A percentile compares a stretch with the other conserved stretches of the same genome.
phyloP scores from a whole-genome alignment of 1,140 invertebrate genomes.

The Physella acuta region DNA sequence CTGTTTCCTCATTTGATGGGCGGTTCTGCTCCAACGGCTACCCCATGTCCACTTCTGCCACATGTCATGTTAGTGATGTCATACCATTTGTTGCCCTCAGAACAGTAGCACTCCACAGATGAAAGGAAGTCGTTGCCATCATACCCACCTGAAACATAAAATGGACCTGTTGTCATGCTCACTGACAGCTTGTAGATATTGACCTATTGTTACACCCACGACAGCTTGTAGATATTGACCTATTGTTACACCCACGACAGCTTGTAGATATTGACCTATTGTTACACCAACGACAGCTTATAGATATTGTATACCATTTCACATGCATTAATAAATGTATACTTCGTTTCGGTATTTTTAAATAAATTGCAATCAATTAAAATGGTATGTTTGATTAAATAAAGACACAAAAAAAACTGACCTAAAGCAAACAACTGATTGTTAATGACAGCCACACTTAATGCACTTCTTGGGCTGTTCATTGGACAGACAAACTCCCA shows the following conservation, averaged over 20 bases:
- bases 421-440: constrained; percentile 12
- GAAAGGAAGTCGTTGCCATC: constrained; percentile 78
- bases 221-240: too few relatives aligned
- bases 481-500: constrained; percentile 54
- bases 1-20: constrained; percentile 26
- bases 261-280: too few relatives aligned
- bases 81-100: constrained; percentile 74
- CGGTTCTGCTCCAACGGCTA: constrained; percentile 71
- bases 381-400: too few relatives aligned
- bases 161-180: neutral
- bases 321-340: too few relatives aligned
- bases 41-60: constrained; percentile 84
- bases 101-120: constrained; percentile 85
- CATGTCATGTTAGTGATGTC: constrained; percentile 78
- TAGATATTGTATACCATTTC: too few relatives aligned
- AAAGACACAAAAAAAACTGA: too few relatives aligned
- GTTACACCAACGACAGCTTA: too few relatives aligned
- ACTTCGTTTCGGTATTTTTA: too few relatives aligned
- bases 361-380: too few relatives aligned
- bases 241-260: too few relatives aligned
- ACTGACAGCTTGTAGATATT: neutral
- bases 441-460: constrained; percentile 18
- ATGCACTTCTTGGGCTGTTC: constrained; percentile 17
- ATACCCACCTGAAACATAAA: constrained; percentile 72
- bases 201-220: neutral